Evolutionary conservation across 2,113 vertebrate genomes (phyloP).

Genomic region (Globicephala melas): DNA sequence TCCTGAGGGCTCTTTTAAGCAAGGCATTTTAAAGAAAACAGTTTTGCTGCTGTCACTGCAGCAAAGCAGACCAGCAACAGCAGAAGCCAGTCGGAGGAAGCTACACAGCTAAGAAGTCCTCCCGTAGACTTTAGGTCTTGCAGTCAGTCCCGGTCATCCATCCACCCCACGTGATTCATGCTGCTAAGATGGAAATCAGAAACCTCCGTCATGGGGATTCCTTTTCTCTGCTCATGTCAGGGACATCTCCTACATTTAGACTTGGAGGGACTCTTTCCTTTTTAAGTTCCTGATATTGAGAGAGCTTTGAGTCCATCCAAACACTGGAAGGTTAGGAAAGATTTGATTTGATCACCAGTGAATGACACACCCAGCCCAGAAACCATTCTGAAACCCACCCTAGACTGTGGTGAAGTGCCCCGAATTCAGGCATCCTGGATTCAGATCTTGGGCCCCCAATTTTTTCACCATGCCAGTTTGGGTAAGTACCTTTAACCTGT

Average conservation of each 20-base stretch:
- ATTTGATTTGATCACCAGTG: neutral
- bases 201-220: neutral
- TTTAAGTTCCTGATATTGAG: neutral
- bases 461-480: neutral
- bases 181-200: neutral
- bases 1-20: neutral
- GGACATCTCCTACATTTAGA: neutral
- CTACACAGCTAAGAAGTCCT: neutral
- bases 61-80: neutral
- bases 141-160: rapidly evolving
- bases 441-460: neutral
- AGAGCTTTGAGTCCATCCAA: neutral
- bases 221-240: neutral
- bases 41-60: neutral
- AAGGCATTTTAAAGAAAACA: neutral
- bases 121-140: neutral
- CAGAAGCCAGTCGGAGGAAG: neutral
- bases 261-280: neutral
- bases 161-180: neutral
- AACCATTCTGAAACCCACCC: neutral
- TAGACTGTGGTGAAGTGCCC: too few relatives aligned
- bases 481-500: neutral
- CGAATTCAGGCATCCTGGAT: neutral
- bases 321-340: neutral
- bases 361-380: neutral